Conservation (phyloP, 2,888 invertebrate species). For the Vanessa cardui region DNA sequence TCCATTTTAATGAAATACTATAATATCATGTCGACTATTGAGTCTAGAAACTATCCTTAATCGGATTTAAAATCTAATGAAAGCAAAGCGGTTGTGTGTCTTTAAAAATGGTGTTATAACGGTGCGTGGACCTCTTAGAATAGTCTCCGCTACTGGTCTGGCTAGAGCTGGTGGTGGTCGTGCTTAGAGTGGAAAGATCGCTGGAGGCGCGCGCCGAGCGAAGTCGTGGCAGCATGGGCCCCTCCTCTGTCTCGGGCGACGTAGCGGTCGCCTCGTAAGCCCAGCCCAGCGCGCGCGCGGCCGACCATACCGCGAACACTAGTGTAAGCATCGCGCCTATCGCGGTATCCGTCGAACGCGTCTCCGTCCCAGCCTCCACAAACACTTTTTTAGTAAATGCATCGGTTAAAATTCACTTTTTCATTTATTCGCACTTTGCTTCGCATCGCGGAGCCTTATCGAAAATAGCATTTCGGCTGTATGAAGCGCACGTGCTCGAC, state of each 20-base stretch:
- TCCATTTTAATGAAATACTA: neutral
- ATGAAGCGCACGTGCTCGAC: conserved; percentile 58
- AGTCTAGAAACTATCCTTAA: neutral
- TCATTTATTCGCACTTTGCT: conserved; percentile 35
- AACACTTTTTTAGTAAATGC: conserved; percentile 57
- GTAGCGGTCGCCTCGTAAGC: conserved; percentile 58
- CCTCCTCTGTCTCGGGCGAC: conserved; percentile 70
- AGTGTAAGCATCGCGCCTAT: conserved; percentile 83
- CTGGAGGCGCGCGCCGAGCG: conserved; percentile 78
- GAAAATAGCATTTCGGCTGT: conserved; percentile 38
- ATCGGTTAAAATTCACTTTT: conserved; percentile 60
- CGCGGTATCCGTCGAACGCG: conserved; percentile 61
- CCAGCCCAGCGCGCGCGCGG: conserved; percentile 83
- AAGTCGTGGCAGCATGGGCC: conserved; percentile 71
- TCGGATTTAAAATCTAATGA: neutral
- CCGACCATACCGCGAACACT: conserved; percentile 85
- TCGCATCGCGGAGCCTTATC: conserved; percentile 24
- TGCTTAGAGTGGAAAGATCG: conserved; percentile 77
- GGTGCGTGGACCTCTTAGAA: conserved; percentile 70
- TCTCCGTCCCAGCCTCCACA: conserved; percentile 61
- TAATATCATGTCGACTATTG: conserved; percentile 2
- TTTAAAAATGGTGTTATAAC: conserved; percentile 19
- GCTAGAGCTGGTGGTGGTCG: conserved; percentile 78
- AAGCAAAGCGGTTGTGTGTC: conserved; percentile 16
- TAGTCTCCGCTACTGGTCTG: conserved; percentile 73